phyloP scores from a whole-genome alignment of 2,113 vertebrate species.

The Oreochromis niloticus region DNA sequence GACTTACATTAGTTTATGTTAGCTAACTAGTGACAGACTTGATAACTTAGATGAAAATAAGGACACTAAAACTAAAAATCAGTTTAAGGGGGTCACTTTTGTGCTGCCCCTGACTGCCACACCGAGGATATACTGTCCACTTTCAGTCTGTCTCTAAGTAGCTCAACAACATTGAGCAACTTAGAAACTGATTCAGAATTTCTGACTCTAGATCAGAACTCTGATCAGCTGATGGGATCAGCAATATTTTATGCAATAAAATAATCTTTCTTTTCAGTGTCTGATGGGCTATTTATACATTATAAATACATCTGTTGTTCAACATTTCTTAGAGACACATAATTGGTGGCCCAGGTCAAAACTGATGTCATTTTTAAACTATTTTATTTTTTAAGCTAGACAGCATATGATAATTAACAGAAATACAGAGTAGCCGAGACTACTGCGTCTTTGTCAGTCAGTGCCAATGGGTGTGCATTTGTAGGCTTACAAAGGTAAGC shows the following conservation, averaged over 20 bases:
- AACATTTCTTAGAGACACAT: not conserved
- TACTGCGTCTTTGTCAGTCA: not conserved
- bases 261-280: not conserved
- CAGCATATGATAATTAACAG: not conserved
- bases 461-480: not conserved
- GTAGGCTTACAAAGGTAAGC: not conserved
- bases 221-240: not conserved
- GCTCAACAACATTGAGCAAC: not conserved
- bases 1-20: not conserved
- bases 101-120: not conserved
- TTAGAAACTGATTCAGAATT: not conserved
- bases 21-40: not conserved
- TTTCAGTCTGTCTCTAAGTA: not conserved
- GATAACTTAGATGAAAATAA: not conserved
- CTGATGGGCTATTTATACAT: not conserved
- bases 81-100: not conserved
- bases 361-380: not conserved
- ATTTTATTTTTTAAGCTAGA: not conserved
- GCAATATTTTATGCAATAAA: not conserved
- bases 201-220: not conserved
- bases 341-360: not conserved
- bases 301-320: not conserved
- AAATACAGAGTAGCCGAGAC: rapidly evolving
- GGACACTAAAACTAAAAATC: not conserved
- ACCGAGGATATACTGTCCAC: not conserved